Percentiles rank a stretch among this genome's conserved stretches.
Evolutionary conservation across 1,140 invertebrate genomes (phyloP).

Genomic region (fruit fly (Drosophila melanogaster)): Release_6_plus_ISO1_MT NT_033779.5:14635001-14635500

Average conservation of each 20-base stretch:
- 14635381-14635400: slow-evolving; percentile 37
- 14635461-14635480: slow-evolving; percentile 34
- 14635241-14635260: no score
- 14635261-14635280: neutral
- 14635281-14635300: slow-evolving; percentile 16
- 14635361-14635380: slow-evolving; percentile 65
- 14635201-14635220: no score
- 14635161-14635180: no score
- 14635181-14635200: no score
- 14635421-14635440: slow-evolving; percentile 58
- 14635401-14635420: slow-evolving; percentile 21
- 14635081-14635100: slow-evolving; percentile 15
- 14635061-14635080: slow-evolving; percentile 55
- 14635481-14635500: slow-evolving; percentile 23
- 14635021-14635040: neutral
- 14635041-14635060: slow-evolving; percentile 34
- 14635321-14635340: neutral
- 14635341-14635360: slow-evolving; percentile 8
- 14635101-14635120: slow-evolving; percentile 10
- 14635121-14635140: slow-evolving; percentile 9
- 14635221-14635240: no score
- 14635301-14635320: slow-evolving; percentile 21
- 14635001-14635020: no score
- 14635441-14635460: slow-evolving; percentile 62
- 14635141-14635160: no score